These are phyloP conservation scores for Cheilosia impressa DNA, from an alignment of 2,888 invertebrate species.

Conservation along the genomic window DNA sequence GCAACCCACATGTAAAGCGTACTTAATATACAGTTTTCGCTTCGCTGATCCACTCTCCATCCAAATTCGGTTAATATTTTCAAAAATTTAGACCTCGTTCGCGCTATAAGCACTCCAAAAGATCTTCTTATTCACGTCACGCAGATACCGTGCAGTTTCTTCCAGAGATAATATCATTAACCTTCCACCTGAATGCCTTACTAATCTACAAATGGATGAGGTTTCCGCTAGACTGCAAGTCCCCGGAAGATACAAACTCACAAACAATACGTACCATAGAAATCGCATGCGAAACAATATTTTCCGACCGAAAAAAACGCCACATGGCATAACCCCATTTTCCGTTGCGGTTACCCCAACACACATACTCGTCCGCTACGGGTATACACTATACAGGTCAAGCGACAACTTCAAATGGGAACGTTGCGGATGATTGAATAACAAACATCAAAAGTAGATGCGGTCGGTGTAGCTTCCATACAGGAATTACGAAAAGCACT, in stretches of 20 bases:
- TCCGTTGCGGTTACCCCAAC: slow-evolving; percentile 23
- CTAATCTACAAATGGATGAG: slow-evolving; percentile 58
- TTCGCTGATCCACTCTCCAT: too few species aligned
- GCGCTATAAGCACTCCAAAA: not conserved
- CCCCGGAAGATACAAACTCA: slow-evolving; percentile 22
- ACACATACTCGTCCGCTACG: slow-evolving; percentile 10
- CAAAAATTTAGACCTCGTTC: not conserved
- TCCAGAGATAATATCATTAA: slow-evolving; percentile 51
- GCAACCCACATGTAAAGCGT: too few species aligned
- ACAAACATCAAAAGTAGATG: slow-evolving; percentile 63
- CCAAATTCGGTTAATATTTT: too few species aligned
- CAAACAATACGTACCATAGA: not conserved
- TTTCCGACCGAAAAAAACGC: not conserved
- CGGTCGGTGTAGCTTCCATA: slow-evolving; percentile 38
- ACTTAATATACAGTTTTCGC: too few species aligned
- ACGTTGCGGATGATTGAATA: slow-evolving; percentile 62
- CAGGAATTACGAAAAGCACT: slow-evolving; percentile 65
- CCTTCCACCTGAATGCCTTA: slow-evolving; percentile 46
- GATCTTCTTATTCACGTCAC: not conserved
- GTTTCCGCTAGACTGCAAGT: slow-evolving; percentile 22
- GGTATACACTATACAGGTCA: slow-evolving; percentile 51
- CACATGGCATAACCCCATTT: slow-evolving; percentile 27
- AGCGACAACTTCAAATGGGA: slow-evolving; percentile 58
- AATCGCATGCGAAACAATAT: slow-evolving; percentile 5
- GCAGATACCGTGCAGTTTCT: slow-evolving; percentile 7